Percentiles rank a stretch among this genome's conserved stretches.
phyloP scores from a whole-genome alignment of 53 echinoderm and acorn worm genomes.

The Paracentrotus lividus region DNA sequence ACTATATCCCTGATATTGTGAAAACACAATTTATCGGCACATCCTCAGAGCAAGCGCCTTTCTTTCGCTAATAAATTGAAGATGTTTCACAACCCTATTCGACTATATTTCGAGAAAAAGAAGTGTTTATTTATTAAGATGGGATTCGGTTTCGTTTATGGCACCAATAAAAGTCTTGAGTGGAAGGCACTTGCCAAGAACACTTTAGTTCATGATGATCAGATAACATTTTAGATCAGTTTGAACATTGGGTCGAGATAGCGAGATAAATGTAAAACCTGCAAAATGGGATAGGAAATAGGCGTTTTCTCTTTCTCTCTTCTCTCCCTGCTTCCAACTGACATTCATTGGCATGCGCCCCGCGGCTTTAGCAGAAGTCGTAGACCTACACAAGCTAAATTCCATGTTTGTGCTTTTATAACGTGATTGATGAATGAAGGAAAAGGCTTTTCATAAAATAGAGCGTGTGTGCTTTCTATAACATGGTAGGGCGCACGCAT shows the following conservation, averaged over 20 bases:
- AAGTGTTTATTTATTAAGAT: background rate
- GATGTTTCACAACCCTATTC: background rate
- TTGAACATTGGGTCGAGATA: conserved; percentile 10
- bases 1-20: too few relatives aligned
- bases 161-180: conserved; percentile 9
- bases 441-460: background rate
- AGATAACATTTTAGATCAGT: background rate
- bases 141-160: conserved; percentile 33
- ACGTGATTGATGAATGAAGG: conserved; percentile 13
- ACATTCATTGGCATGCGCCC: conserved; percentile 18
- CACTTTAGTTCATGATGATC: background rate
- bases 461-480: background rate
- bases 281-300: background rate
- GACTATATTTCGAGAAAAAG: background rate
- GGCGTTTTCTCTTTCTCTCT: background rate
- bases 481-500: conserved; percentile 34
- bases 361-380: background rate
- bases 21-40: background rate
- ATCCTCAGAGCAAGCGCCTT: background rate
- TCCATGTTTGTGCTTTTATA: conserved; percentile 33
- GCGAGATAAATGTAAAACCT: conserved; percentile 3
- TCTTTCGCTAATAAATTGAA: background rate
- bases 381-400: background rate
- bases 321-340: background rate
- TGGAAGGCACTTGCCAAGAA: background rate